Percentiles rank a stretch among this genome's conserved stretches.
phyloP scores from a whole-genome alignment of 2,113 vertebrate species.

The Xiphophorus hellerii region DNA sequence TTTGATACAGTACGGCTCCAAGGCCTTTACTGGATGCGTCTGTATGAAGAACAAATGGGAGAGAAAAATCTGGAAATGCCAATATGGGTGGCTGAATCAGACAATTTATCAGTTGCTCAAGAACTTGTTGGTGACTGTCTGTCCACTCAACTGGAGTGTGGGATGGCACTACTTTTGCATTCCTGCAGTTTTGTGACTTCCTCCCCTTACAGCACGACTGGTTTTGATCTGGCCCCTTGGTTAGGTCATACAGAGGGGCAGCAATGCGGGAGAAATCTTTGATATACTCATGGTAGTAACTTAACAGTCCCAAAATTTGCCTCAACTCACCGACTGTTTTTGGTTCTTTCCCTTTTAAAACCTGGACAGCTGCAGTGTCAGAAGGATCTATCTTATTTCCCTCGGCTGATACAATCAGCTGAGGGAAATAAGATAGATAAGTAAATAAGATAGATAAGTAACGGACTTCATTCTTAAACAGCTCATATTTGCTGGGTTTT shows the following conservation, averaged over 20 bases:
- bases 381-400: too few species aligned
- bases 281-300: too few species aligned
- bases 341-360: too few species aligned
- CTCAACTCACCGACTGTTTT: too few species aligned
- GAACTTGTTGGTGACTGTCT: background rate
- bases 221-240: background rate
- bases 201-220: background rate
- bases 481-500: too few species aligned
- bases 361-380: too few species aligned
- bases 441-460: too few species aligned
- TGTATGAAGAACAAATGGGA: conserved; percentile 1
- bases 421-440: too few species aligned
- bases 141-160: conserved; percentile 1
- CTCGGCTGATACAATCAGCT: too few species aligned
- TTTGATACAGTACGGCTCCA: background rate
- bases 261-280: conserved; percentile 5
- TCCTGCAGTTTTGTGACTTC: background rate
- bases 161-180: background rate
- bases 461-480: too few species aligned
- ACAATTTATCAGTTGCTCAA: background rate
- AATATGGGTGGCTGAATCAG: background rate
- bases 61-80: background rate
- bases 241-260: background rate
- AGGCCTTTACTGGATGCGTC: conserved; percentile 7
- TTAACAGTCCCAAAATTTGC: too few species aligned